A percentile compares a stretch with the other conserved stretches of the same genome.
Evolutionary conservation across 2,888 invertebrate genomes (phyloP).

Genomic region (Acanthacorydalis orientalis): DNA sequence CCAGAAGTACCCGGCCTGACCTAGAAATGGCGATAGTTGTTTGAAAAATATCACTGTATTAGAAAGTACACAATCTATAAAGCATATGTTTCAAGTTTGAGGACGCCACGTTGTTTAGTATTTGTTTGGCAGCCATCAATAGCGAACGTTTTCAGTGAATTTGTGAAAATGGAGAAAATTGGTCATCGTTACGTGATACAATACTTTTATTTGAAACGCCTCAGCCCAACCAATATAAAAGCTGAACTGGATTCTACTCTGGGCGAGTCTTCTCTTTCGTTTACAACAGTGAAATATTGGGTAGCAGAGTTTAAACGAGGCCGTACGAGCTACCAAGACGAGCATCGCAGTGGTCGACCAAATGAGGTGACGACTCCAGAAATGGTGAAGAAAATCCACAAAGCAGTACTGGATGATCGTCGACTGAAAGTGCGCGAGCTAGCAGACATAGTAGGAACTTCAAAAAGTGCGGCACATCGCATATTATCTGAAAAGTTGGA

Average conservation of each 20-base stretch:
- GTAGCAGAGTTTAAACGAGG: conserved; percentile 9
- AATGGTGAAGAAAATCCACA: conserved; percentile 10
- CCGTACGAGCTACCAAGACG: conserved; percentile 11
- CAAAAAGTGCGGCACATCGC: background rate
- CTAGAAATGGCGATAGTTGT: conserved; percentile 4
- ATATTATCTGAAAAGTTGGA: conserved; percentile 11
- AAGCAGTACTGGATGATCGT: conserved; percentile 6
- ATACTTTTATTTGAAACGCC: conserved; percentile 9
- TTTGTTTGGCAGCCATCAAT: conserved; percentile 7
- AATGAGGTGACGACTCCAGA: conserved; percentile 8
- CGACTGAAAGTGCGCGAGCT: conserved; percentile 2
- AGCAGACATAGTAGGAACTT: background rate
- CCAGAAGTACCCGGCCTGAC: conserved; percentile 6
- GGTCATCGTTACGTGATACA: conserved; percentile 8
- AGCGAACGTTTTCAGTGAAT: conserved; percentile 5
- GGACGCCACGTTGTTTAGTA: conserved; percentile 4
- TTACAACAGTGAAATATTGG: conserved; percentile 8
- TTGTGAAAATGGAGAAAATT: conserved; percentile 6
- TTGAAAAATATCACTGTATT: conserved; percentile 4
- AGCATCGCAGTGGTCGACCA: conserved; percentile 11
- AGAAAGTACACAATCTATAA: conserved; percentile 8
- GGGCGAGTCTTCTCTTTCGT: conserved; percentile 12
- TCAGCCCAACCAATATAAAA: conserved; percentile 12
- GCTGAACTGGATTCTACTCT: conserved; percentile 13
- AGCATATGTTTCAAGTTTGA: conserved; percentile 7